Base-by-base conservation (phyloP, 2,797 vertebrate species). In the Dicrostonyx torquatus region DNA sequence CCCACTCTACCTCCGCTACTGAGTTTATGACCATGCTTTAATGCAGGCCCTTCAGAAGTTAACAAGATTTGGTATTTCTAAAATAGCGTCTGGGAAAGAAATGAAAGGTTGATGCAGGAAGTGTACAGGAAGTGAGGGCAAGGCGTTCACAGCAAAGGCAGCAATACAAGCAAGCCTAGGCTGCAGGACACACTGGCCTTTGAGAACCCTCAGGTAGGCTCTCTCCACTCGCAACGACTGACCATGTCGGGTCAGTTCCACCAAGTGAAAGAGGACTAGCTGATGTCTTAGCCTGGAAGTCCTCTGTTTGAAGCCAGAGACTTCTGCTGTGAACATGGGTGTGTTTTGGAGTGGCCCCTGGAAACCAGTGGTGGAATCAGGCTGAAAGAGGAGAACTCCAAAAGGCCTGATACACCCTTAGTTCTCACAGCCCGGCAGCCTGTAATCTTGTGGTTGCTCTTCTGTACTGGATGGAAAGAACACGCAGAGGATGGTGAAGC, bases 401-500 rank as follows among this genome's bases (percentile, higher is more conserved):
- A 45, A 82, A 26, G 50, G 64, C 58, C 53, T 34, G 31, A 43
- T 11, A 55, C 40, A 9, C 62, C 77, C 76, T 62, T 53, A 64
- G 75, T 68, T 60, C 88, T 0, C 0, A 40, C 48, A 58, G 55
- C 66, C 70, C 14, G 0, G 31, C 60, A 34, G 26, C 53, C 60
- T 58, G n/a, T 64, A 37, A 43, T 43, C 62, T 76, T 68, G 68
- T 79, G 45, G 15, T 45, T 50, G 7, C 75, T 75, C 73, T 73
- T 29, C 34, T 48, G 29, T 43, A 31, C 62, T 0, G 1, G 70
- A 76, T 50, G 64, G 45, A 50, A 90, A 80, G 78, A 79, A 6
- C 90, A 87, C 48, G 79, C 76, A 86, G 50, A 77, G 34, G 53
- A 58, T 75, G 34, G 78, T 64, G 89, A 91, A 82, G 73, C 60